A percentile compares a stretch with the other conserved stretches of the same genome.
Evolutionary conservation across 2,888 invertebrate genomes (phyloP).

Genomic region (Melanotus villosus): DNA sequence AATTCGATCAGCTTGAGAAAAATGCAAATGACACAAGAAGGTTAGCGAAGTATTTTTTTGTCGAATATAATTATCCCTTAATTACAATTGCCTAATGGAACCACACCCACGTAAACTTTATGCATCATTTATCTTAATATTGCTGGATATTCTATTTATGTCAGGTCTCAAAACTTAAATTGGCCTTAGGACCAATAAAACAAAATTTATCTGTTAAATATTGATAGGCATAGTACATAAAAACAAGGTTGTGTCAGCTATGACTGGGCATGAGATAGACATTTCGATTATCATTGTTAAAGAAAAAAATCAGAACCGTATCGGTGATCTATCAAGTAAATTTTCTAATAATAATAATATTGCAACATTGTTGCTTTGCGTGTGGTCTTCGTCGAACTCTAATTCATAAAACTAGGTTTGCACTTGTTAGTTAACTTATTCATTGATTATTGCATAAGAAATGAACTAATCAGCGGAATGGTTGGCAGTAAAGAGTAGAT

Average conservation of each 20-base stretch:
- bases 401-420: conserved; percentile 1
- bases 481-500: conserved; percentile 7
- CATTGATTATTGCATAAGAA: conserved; percentile 20
- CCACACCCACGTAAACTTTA: conserved; percentile 36
- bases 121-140: conserved; percentile 40
- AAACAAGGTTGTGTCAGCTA: conserved; percentile 31
- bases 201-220: conserved; percentile 25
- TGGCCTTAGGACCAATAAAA: conserved; percentile 24
- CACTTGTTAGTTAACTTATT: conserved; percentile 26
- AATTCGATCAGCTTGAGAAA: conserved; percentile 15
- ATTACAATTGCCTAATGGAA: conserved; percentile 29
- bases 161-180: conserved; percentile 29
- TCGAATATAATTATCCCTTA: conserved; percentile 27
- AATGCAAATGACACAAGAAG: conserved; percentile 3
- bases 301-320: conserved; percentile 37
- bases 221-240: conserved; percentile 35
- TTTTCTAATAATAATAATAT: conserved; percentile 43
- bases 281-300: conserved; percentile 38
- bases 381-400: conserved; percentile 31
- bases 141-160: conserved; percentile 39
- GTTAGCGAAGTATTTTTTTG: conserved; percentile 16
- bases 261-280: conserved; percentile 33
- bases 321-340: conserved; percentile 41
- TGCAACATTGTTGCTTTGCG: conserved; percentile 28
- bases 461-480: conserved; percentile 20